Percentiles rank a stretch among this genome's conserved stretches.
phyloP scores from a whole-genome alignment of 2,888 invertebrate genomes.

The Neuroscelio doddi region DNA sequence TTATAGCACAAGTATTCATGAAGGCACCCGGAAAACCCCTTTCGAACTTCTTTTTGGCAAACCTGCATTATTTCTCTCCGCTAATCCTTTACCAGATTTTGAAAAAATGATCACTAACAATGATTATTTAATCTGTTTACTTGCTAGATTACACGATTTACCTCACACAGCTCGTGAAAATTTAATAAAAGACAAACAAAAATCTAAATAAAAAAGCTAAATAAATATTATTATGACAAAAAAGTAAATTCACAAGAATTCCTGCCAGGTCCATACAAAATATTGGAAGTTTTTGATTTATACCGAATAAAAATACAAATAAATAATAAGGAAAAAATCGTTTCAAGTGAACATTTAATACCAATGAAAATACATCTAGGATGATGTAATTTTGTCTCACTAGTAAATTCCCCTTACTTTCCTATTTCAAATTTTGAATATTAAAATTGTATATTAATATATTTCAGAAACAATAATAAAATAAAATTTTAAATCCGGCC shows the following conservation, averaged over 20 bases:
- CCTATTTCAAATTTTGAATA: too few species aligned
- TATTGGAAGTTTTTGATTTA: conserved; percentile 21
- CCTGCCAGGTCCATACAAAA: conserved; percentile 28
- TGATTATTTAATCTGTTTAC: conserved; percentile 19
- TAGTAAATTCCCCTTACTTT: too few species aligned
- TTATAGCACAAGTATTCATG: too few species aligned
- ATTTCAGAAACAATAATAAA: too few species aligned
- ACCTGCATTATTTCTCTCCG: conserved; percentile 6
- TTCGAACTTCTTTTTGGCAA: too few species aligned
- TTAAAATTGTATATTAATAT: too few species aligned
- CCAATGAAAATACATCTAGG: too few species aligned
- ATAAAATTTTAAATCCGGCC: too few species aligned
- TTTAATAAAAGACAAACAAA: conserved; percentile 25
- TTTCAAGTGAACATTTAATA: conserved; percentile 9
- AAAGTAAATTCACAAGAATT: conserved; percentile 20
- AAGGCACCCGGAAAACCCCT: too few species aligned
- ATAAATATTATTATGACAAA: conserved; percentile 27
- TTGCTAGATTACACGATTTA: conserved; percentile 14
- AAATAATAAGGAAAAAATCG: conserved; percentile 5
- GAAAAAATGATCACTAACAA: conserved; percentile 3
- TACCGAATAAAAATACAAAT: conserved; percentile 11
- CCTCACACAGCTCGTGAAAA: conserved; percentile 21
- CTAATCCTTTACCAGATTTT: background rate
- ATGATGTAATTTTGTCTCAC: too few species aligned
- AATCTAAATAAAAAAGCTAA: too few species aligned